Conservation (phyloP, 1,140 invertebrate genomes). For the Teleopsis dalmanni region DNA sequence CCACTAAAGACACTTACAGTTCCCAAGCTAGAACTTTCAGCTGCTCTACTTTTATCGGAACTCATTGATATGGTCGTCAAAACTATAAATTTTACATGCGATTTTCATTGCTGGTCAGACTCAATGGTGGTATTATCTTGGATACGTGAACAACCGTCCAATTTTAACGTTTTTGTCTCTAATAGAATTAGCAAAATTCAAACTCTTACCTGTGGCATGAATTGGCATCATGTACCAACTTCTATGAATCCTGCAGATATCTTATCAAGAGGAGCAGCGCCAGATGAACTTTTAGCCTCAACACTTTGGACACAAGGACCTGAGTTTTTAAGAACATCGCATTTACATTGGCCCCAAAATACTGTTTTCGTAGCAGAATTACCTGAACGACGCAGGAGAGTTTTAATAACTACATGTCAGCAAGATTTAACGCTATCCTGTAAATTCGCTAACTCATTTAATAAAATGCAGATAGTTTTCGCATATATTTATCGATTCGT, state of each 20-base stretch:
- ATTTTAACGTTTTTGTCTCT: slow-evolving; percentile 23
- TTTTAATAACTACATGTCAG: background rate
- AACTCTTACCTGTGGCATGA: slow-evolving; percentile 11
- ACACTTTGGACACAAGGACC: slow-evolving; percentile 40
- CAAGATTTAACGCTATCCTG: background rate
- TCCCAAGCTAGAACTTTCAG: slow-evolving; percentile 29
- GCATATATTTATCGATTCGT: slow-evolving; percentile 3
- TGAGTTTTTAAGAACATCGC: slow-evolving; percentile 8
- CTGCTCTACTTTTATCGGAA: slow-evolving; percentile 17
- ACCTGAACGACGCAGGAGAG: slow-evolving; percentile 32
- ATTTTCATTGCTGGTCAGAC: slow-evolving; percentile 27
- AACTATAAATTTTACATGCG: background rate
- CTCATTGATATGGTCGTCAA: slow-evolving; percentile 14
- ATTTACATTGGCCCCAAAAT: slow-evolving; percentile 4
- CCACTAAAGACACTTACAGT: slow-evolving; percentile 25
- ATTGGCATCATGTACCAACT: slow-evolving; percentile 31
- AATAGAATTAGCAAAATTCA: slow-evolving; percentile 35
- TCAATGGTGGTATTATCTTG: slow-evolving; percentile 32
- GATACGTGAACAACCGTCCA: slow-evolving; percentile 16
- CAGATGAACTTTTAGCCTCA: slow-evolving; percentile 18
- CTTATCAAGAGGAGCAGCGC: slow-evolving; percentile 22
- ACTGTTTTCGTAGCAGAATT: slow-evolving; percentile 10
- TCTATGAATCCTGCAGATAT: slow-evolving; percentile 38
- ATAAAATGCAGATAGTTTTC: slow-evolving; percentile 6
- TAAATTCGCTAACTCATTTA: slow-evolving; percentile 7